A percentile compares a stretch with the other conserved stretches of the same genome.
These are phyloP conservation scores for Pantherophis vulpinus DNA, from an alignment of 2,797 vertebrate genomes.

Conservation along the genomic window DNA sequence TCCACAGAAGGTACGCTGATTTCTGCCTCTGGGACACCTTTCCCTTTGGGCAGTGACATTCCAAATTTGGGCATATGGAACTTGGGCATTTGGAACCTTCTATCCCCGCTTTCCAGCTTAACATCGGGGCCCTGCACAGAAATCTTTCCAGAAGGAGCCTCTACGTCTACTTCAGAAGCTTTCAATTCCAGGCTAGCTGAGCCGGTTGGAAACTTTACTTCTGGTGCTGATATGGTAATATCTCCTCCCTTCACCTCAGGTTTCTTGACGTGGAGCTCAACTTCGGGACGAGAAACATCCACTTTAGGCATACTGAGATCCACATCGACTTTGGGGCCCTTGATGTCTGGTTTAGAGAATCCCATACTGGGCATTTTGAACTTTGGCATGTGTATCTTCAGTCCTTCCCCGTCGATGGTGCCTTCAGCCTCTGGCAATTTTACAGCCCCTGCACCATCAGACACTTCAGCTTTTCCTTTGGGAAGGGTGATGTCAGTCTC, in stretches of 20 bases:
- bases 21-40: background rate
- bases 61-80: slow-evolving; percentile 34
- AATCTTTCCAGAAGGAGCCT: too few species aligned
- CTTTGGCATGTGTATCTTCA: slow-evolving; percentile 12
- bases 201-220: background rate
- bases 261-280: background rate
- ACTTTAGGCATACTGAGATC: background rate
- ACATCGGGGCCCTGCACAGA: background rate
- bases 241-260: background rate
- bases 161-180: fast-evolving
- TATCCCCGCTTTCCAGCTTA: background rate
- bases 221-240: background rate
- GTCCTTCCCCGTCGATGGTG: fast-evolving
- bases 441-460: fast-evolving
- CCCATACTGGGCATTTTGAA: slow-evolving; percentile 23
- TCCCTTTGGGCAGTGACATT: background rate
- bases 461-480: background rate
- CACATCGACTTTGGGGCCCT: background rate
- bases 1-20: background rate
- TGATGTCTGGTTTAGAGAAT: background rate
- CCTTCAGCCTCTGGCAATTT: background rate
- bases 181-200: background rate
- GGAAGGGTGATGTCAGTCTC: fast-evolving
- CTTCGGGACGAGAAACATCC: background rate
- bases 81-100: background rate